Evolutionary conservation across 2,797 vertebrate genomes (phyloP).

Genomic region (Stomatorhinus walkeri): DNA sequence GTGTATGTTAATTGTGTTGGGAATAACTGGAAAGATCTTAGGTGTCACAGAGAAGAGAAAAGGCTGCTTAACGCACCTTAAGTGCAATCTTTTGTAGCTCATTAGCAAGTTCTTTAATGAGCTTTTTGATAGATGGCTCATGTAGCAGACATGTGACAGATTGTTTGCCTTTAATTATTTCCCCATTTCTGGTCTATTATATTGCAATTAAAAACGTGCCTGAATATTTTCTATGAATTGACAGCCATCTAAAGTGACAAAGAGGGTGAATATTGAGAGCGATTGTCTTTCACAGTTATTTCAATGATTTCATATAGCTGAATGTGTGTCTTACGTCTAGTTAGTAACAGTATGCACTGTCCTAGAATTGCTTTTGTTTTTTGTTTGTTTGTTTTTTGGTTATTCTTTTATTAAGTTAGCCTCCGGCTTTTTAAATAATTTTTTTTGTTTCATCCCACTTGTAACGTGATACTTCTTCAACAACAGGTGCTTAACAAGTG

Average conservation of each 20-base stretch:
- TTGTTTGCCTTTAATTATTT: constrained; percentile 84
- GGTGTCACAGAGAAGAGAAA: constrained; percentile 55
- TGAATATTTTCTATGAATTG: constrained; percentile 78
- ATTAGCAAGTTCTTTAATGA: constrained; percentile 81
- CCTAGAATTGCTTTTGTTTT: neutral
- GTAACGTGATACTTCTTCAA: neutral
- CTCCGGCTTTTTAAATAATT: neutral
- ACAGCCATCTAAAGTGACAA: constrained; percentile 76
- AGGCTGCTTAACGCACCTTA: constrained; percentile 51
- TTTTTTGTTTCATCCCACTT: neutral
- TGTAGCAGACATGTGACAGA: constrained; percentile 64
- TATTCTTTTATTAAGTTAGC: neutral
- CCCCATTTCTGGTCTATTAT: constrained; percentile 79
- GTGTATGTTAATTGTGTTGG: constrained; percentile 69
- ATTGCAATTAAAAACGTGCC: constrained; percentile 81
- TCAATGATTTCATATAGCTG: neutral
- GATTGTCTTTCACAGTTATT: neutral
- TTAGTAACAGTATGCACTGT: neutral
- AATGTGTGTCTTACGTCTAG: neutral
- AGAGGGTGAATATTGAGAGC: constrained; percentile 69
- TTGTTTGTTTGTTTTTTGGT: neutral
- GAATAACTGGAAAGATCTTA: constrained; percentile 61
- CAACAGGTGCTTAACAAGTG: neutral
- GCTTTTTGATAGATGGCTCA: constrained; percentile 71
- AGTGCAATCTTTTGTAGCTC: constrained; percentile 76